These are phyloP conservation scores for Agapornis roseicollis DNA, from an alignment of 2,113 vertebrate genomes.

Conservation along the genomic window DNA sequence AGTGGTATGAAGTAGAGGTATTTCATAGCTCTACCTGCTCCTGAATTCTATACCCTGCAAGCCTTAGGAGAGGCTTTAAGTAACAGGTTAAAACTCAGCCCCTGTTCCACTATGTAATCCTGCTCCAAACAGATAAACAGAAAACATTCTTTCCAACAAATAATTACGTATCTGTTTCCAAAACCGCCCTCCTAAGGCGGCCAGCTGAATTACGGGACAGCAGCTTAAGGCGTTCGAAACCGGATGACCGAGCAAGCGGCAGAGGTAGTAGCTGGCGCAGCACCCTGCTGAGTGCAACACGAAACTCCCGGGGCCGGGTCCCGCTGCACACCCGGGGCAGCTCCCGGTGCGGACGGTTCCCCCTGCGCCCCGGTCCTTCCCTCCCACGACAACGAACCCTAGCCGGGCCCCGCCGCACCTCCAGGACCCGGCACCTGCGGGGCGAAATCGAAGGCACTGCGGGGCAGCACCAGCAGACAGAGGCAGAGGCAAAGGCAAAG, in stretches of 20 bases:
- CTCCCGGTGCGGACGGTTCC: background rate
- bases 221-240: background rate
- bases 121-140: background rate
- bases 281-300: background rate
- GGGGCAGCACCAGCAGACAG: background rate
- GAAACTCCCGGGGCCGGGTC: background rate
- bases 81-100: background rate
- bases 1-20: rapidly evolving
- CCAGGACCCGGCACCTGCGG: background rate
- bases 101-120: rapidly evolving
- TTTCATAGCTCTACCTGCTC: background rate
- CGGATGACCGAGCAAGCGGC: background rate
- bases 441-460: background rate
- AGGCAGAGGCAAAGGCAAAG: no score
- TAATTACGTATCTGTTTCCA: rapidly evolving
- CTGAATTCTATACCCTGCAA: background rate
- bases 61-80: background rate
- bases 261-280: background rate
- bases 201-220: rapidly evolving
- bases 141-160: background rate
- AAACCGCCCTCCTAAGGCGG: rapidly evolving
- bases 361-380: no score
- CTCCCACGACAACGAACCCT: background rate
- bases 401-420: background rate
- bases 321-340: background rate